Conservation (phyloP, 92 coral and sea anemone genomes). For the Palythoa heliodiscus region DNA sequence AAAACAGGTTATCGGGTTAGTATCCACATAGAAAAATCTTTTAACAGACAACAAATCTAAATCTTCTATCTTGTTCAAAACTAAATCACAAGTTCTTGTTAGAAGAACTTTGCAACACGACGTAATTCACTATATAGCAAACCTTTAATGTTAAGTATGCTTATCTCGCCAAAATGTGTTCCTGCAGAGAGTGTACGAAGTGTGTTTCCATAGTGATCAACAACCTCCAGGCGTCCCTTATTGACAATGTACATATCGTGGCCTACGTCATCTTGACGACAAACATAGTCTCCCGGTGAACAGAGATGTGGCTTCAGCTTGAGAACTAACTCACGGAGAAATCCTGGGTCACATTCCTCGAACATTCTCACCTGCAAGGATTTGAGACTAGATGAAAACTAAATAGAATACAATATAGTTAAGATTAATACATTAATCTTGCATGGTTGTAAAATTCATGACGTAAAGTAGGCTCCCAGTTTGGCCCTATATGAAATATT, state of each 20-base stretch:
- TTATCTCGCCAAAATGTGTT: constrained; percentile 94
- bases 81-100: too few species aligned
- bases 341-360: constrained; percentile 91
- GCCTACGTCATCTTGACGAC: constrained; percentile 94
- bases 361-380: constrained; percentile 79
- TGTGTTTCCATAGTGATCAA: constrained; percentile 72
- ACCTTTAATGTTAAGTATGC: constrained; percentile 84
- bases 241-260: constrained; percentile 95
- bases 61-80: too few species aligned
- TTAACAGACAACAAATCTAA: too few species aligned
- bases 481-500: too few species aligned
- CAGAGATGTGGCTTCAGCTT: constrained; percentile 81
- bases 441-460: too few species aligned
- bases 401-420: background rate
- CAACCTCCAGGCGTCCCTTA: constrained; percentile 83
- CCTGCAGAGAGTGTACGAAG: constrained; percentile 90
- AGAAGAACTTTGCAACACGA: too few species aligned
- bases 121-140: background rate
- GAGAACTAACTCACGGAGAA: constrained; percentile 85
- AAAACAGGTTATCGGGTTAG: too few species aligned
- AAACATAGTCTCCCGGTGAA: constrained; percentile 92
- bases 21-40: too few species aligned
- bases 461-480: too few species aligned
- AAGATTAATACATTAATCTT: background rate
- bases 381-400: background rate